These are phyloP conservation scores for Epirrita christyi DNA, from an alignment of 2,888 invertebrate genomes.

Conservation along the genomic window DNA sequence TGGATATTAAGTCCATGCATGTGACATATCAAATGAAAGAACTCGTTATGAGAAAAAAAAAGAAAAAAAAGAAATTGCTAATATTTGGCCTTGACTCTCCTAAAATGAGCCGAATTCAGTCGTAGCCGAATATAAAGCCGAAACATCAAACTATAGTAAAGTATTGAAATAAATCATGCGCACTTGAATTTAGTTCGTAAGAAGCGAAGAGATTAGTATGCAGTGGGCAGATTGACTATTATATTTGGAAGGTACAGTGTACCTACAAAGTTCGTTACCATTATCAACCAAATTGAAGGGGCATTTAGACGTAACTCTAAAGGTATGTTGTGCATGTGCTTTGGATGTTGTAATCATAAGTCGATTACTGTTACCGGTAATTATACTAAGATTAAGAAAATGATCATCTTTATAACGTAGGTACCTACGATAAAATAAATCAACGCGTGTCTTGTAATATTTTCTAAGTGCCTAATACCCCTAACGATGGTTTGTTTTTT, in stretches of 20 bases:
- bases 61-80: no score
- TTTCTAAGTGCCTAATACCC: slow-evolving; percentile 17
- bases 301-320: slow-evolving; percentile 13
- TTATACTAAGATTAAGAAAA: slow-evolving; percentile 32
- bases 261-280: slow-evolving; percentile 1
- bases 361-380: slow-evolving; percentile 27
- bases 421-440: slow-evolving; percentile 28
- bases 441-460: slow-evolving; percentile 11
- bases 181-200: slow-evolving; percentile 26
- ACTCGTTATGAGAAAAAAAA: no score
- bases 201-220: slow-evolving; percentile 18
- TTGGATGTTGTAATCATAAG: slow-evolving; percentile 30
- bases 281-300: background rate
- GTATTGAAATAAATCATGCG: slow-evolving; percentile 25
- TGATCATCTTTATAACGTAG: slow-evolving; percentile 25
- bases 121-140: background rate
- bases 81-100: no score
- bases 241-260: slow-evolving; percentile 26
- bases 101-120: slow-evolving; percentile 1
- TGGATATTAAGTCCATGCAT: no score
- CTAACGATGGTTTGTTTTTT: background rate
- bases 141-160: slow-evolving; percentile 2
- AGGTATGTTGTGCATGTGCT: background rate
- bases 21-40: no score
- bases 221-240: slow-evolving; percentile 23